phyloP scores from a whole-genome alignment of 2,113 vertebrate species.

The Danio rerio region DNA sequence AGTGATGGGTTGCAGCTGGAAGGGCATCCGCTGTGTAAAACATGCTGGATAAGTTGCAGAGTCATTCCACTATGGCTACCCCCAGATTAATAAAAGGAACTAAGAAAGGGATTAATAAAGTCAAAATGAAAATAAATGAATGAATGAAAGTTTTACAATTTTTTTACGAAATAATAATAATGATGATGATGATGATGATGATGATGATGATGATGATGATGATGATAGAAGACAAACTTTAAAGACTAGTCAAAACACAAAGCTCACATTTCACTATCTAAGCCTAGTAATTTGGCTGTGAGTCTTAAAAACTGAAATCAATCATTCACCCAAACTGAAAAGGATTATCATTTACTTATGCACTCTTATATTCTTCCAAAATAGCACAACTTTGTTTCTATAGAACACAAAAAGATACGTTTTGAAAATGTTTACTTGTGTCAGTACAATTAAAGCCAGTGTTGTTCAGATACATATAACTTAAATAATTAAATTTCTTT shows the following conservation, averaged over 20 bases:
- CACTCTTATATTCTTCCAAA: background rate
- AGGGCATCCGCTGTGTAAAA: too few relatives aligned
- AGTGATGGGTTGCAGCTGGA: too few relatives aligned
- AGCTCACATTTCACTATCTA: background rate
- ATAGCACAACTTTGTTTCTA: background rate
- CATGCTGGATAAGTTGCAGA: too few relatives aligned
- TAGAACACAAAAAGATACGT: background rate
- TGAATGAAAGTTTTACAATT: too few relatives aligned
- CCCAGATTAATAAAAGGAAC: too few relatives aligned
- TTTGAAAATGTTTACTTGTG: background rate
- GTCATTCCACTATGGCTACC: too few relatives aligned
- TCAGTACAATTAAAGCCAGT: background rate
- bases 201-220: too few relatives aligned
- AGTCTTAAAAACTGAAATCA: background rate
- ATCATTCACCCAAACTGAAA: background rate
- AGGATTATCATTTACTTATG: background rate
- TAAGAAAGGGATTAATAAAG: too few relatives aligned
- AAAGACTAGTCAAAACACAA: background rate
- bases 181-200: too few relatives aligned
- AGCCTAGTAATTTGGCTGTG: background rate
- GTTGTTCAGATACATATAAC: background rate
- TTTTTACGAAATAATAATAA: too few relatives aligned
- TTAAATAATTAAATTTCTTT: background rate
- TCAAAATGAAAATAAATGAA: too few relatives aligned
- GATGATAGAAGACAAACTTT: too few relatives aligned